Evolutionary conservation across 2,888 invertebrate genomes (phyloP).

Genomic region (Mesoligia furuncula): DNA sequence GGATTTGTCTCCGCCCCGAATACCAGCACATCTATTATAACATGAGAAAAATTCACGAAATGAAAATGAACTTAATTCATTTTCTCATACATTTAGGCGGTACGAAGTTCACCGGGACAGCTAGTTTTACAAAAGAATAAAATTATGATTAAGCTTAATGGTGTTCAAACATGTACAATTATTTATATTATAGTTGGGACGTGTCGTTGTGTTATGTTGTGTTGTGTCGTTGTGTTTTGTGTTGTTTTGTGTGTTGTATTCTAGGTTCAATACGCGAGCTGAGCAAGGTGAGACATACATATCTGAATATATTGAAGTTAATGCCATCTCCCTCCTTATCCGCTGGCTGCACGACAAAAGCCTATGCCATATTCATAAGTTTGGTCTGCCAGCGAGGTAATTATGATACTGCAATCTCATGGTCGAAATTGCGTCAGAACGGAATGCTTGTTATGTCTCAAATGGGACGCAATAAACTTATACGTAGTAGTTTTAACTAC

Average conservation of each 20-base stretch:
- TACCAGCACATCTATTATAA: no score
- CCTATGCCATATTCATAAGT: not conserved
- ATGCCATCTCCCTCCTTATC: not conserved
- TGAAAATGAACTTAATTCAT: no score
- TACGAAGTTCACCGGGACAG: no score
- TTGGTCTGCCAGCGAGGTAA: not conserved
- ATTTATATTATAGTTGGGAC: not conserved
- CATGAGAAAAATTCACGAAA: no score
- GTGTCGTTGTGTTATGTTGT: no score
- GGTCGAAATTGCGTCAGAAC: not conserved
- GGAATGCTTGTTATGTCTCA: not conserved
- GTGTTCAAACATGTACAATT: not conserved
- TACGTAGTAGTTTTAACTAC: not conserved
- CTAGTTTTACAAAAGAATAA: not conserved
- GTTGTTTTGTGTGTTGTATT: not conserved
- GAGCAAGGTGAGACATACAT: not conserved
- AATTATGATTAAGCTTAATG: not conserved
- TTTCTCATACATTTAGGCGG: no score
- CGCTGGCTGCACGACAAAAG: not conserved
- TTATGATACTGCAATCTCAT: not conserved
- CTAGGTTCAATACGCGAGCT: not conserved
- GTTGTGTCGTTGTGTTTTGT: no score
- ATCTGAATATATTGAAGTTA: not conserved
- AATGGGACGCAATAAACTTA: slow-evolving; percentile 2
- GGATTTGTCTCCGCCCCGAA: no score